These are phyloP conservation scores for Palythoa heliodiscus DNA, from an alignment of 92 coral and sea anemone species.

Conservation along the genomic window DNA sequence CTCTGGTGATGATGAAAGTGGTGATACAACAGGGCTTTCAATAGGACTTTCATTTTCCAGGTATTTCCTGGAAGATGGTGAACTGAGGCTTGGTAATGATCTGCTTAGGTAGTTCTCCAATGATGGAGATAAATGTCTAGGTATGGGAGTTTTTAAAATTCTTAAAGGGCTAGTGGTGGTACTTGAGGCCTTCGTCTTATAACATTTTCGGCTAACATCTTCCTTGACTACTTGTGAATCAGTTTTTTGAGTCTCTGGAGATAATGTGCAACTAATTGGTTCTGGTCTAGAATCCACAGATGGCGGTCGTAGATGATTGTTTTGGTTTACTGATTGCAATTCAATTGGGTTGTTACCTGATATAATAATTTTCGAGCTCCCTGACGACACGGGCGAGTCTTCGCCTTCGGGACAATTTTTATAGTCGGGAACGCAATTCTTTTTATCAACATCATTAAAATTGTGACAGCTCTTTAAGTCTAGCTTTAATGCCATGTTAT, in stretches of 20 bases:
- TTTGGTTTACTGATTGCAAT: slow-evolving; percentile 11
- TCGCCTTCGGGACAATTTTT: too few species aligned
- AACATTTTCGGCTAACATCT: not conserved
- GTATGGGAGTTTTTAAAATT: slow-evolving; percentile 13
- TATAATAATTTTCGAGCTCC: slow-evolving; percentile 6
- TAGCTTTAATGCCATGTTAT: slow-evolving; percentile 22
- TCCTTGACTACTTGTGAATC: not conserved
- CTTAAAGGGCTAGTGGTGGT: not conserved
- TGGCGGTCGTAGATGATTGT: slow-evolving; percentile 19
- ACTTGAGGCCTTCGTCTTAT: not conserved
- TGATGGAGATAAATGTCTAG: slow-evolving; percentile 23
- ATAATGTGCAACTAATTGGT: not conserved
- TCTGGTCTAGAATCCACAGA: slow-evolving; percentile 4
- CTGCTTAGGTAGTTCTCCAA: slow-evolving; percentile 4
- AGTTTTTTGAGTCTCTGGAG: not conserved
- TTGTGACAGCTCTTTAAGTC: slow-evolving; percentile 27
- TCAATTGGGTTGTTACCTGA: slow-evolving; percentile 24
- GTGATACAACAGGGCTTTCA: slow-evolving; percentile 17
- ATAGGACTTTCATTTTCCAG: slow-evolving; percentile 14
- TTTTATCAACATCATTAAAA: slow-evolving; percentile 1
- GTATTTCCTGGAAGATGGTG: slow-evolving; percentile 2
- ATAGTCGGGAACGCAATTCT: not conserved
- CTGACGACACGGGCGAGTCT: not conserved
- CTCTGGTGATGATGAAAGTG: slow-evolving; percentile 34
- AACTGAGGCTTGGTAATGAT: slow-evolving; percentile 11